phyloP scores from a whole-genome alignment of 2,888 invertebrate genomes.

The Proisotoma minuta region DNA sequence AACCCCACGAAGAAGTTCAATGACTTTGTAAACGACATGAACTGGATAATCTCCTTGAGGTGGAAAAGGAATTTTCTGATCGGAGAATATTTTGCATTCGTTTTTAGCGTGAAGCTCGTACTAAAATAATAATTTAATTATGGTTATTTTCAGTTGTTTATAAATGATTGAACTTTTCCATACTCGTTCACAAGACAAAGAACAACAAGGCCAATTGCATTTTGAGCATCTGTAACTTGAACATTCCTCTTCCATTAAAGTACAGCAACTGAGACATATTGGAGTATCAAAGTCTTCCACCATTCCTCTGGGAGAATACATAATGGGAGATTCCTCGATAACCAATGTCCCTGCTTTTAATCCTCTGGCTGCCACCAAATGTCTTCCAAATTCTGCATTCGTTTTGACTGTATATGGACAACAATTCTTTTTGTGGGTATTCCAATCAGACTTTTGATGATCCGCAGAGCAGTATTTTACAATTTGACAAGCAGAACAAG shows the following conservation, averaged over 20 bases:
- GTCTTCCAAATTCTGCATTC: not conserved
- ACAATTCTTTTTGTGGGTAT: not conserved
- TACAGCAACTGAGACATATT: conserved; percentile 12
- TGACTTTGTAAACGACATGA: conserved; percentile 25
- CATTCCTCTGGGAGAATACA: conserved; percentile 3
- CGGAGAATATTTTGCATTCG: not conserved
- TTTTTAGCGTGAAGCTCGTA: conserved; percentile 5
- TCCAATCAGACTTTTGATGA: conserved; percentile 11
- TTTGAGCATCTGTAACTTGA: not conserved
- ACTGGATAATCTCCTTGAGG: conserved; percentile 1
- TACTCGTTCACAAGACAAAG: conserved; percentile 2
- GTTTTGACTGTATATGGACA: not conserved
- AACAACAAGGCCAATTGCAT: conserved; percentile 1
- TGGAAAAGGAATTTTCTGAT: not conserved
- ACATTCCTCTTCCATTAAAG: conserved; percentile 2
- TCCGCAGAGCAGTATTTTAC: conserved; percentile 3
- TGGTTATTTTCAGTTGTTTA: not conserved
- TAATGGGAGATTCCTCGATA: conserved; percentile 2
- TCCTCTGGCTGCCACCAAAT: conserved; percentile 9
- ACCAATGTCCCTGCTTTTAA: conserved; percentile 8
- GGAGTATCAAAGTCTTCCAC: conserved; percentile 4
- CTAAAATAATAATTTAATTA: not conserved
- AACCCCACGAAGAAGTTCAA: conserved; percentile 33
- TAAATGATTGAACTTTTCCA: not conserved
- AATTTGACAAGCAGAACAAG: conserved; percentile 7